Evolutionary conservation across 2,888 invertebrate species (phyloP), one percentile per base, ranked within the genome.

Genomic region (Lutraria lutraria): DNA sequence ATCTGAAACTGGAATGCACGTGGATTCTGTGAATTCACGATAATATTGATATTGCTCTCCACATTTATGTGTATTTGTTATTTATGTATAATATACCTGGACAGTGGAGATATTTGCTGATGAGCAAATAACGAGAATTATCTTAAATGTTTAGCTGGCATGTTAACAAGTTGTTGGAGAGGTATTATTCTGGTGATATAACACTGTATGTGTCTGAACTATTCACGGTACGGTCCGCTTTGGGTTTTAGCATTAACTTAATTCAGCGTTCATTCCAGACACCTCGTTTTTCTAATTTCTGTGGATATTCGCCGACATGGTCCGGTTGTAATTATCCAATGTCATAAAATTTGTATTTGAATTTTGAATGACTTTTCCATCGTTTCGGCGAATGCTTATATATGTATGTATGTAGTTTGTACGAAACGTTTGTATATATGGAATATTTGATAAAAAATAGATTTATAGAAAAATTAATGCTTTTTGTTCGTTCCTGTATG

Each of bases 191-290:
- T 34, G 31, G 76, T 31, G 31, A 31, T 16, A 34, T 19, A 76
- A 76, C 31, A 31, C 16, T 29, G 31, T 76, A 34, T 16, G 63
- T 63, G n/a, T 10, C 63, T 63, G 63, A 63, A 63, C 63, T 63
- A 2, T 8, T 43, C 15, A 2, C 63, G 63, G 63, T 4, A 63
- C 25, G 63, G 63, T 63, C 63, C 12, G 63, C 21, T 63, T 25
- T n/a, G 63, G 63, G 21, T 63, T 63, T 63, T 63, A 63, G 63
- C 63, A 63, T 63, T 25, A 56, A n/a, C 63, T 63, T 56, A 43
- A 43, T 43, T 43, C 2, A 56, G 16, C 56, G 76, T 16, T 31
- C 76, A 34, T 76, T 76, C 76, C 15, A 25, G 31, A 76, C 31
- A 12, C 34, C 10, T 76, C 21, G 3, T 16, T 2, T 56, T 19